phyloP scores from a whole-genome alignment of 2,113 vertebrate genomes.

The Steatornis caripensis region DNA sequence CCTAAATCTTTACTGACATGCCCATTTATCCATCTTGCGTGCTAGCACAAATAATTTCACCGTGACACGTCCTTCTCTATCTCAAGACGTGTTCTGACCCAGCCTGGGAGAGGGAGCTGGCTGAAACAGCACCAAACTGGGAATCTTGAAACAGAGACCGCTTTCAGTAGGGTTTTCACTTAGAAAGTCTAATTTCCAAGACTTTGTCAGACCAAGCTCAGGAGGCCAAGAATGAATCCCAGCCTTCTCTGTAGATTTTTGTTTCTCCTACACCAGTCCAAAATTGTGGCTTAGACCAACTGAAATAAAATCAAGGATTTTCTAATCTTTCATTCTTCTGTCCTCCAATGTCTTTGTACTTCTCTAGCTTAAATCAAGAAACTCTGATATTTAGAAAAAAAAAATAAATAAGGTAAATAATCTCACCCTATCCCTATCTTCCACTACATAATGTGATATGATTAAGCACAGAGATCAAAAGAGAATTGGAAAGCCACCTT shows the following conservation, averaged over 20 bases:
- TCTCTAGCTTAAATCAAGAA: neutral
- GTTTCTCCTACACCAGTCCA: neutral
- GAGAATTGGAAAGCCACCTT: neutral
- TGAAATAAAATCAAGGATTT: neutral
- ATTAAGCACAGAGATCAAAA: neutral
- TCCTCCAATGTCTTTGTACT: neutral
- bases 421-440: neutral
- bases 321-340: neutral
- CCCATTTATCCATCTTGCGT: neutral
- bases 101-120: neutral
- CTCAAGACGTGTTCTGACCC: neutral
- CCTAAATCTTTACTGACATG: neutral
- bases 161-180: neutral
- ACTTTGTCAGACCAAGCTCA: neutral
- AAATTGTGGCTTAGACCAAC: neutral
- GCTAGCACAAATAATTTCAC: neutral
- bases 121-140: neutral
- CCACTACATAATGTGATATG: fast-evolving
- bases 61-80: neutral
- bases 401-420: neutral
- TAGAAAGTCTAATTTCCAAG: neutral
- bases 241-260: neutral
- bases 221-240: neutral
- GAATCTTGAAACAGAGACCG: neutral
- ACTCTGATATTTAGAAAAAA: neutral